Percentiles rank a stretch among this genome's conserved stretches.
Conservation (phyloP, 2,113 vertebrate species). For the Siphamia tubifer region DNA sequence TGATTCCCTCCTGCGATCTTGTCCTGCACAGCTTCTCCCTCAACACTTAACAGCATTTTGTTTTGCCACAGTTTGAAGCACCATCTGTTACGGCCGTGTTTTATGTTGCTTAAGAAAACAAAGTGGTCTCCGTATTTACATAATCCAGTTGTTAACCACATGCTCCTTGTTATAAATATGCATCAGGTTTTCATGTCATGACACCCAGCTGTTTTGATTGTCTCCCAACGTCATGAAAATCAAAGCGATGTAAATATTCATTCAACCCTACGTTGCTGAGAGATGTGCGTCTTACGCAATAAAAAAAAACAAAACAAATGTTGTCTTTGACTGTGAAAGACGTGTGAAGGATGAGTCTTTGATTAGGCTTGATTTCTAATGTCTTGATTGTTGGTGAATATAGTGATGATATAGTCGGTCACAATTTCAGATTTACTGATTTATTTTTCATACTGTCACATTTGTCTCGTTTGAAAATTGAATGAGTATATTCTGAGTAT, state of each 20-base stretch:
- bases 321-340: conserved; percentile 2
- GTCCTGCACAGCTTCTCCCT: conserved; percentile 13
- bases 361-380: conserved; percentile 37
- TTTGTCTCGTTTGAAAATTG: too few relatives aligned
- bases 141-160: background rate
- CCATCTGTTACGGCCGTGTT: conserved; percentile 44
- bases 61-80: conserved; percentile 13
- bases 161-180: background rate
- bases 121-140: background rate
- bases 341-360: conserved; percentile 12
- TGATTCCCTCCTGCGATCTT: background rate
- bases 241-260: background rate
- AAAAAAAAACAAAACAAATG: background rate
- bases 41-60: conserved; percentile 14
- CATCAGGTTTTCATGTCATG: background rate
- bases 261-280: background rate
- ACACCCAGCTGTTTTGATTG: background rate
- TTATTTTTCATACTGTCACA: too few relatives aligned
- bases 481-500: too few relatives aligned
- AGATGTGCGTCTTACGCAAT: background rate
- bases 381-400: conserved; percentile 32
- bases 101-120: background rate
- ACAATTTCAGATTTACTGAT: too few relatives aligned
- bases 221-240: background rate
- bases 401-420: too few relatives aligned